Percentiles rank a stretch among this genome's conserved stretches.
Evolutionary conservation across 2,888 invertebrate genomes (phyloP).

Genomic region (Trichogramma dendrolimi): DNA sequence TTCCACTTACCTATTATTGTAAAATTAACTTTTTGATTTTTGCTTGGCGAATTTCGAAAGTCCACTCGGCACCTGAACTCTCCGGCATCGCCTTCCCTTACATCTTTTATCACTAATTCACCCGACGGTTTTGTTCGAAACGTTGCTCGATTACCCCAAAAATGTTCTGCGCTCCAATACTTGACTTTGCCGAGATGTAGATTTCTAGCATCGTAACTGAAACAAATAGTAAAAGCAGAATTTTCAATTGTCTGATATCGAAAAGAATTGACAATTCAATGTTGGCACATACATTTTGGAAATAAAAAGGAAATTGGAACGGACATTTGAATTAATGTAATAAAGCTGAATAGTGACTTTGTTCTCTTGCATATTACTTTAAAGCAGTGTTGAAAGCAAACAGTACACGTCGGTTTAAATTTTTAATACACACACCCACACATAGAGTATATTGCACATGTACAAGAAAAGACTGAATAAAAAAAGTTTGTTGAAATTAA

Average conservation of each 20-base stretch:
- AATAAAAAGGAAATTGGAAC: no score
- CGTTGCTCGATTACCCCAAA: slow-evolving; percentile 59
- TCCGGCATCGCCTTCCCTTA: slow-evolving; percentile 59
- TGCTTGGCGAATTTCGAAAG: slow-evolving; percentile 69
- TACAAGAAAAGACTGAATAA: no score
- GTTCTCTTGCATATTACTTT: no score
- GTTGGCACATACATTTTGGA: no score
- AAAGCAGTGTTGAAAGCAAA: no score
- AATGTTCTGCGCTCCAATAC: slow-evolving; percentile 58
- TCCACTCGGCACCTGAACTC: slow-evolving; percentile 71
- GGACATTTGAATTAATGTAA: no score
- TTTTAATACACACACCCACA: no score
- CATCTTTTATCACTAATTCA: slow-evolving; percentile 51
- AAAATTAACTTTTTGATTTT: slow-evolving; percentile 70
- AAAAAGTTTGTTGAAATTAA: no score
- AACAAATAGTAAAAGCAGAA: slow-evolving; percentile 3
- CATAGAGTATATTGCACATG: no score
- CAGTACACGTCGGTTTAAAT: no score
- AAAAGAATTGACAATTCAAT: neutral
- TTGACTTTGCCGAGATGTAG: slow-evolving; percentile 58
- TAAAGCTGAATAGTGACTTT: no score
- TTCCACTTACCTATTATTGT: slow-evolving; percentile 66
- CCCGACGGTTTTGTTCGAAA: slow-evolving; percentile 59
- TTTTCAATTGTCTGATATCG: neutral
- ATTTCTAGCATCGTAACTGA: slow-evolving; percentile 62